Conservation (phyloP, 2,113 vertebrate species). For the Loxodonta africana region DNA sequence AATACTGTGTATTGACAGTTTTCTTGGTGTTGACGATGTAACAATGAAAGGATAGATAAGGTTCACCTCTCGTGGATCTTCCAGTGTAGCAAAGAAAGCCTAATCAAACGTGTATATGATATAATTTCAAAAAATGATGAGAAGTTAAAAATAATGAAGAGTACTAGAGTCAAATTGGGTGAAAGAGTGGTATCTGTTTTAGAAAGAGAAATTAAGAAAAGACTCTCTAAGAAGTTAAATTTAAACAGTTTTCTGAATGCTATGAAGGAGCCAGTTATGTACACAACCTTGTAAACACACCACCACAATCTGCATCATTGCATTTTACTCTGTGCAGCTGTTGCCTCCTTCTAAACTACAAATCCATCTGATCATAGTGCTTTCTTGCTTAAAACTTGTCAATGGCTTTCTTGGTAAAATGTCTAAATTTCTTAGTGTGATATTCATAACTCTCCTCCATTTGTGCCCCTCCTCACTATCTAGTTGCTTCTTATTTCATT, state of each 20-base stretch:
- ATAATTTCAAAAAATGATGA: background rate
- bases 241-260: background rate
- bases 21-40: background rate
- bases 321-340: background rate
- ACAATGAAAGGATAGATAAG: background rate
- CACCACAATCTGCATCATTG: background rate
- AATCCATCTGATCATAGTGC: background rate
- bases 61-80: background rate
- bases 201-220: background rate
- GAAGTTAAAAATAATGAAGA: background rate
- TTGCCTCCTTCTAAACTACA: background rate
- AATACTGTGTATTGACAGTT: background rate
- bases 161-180: background rate
- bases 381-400: background rate
- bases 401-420: background rate
- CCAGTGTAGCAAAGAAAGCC: background rate
- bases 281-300: background rate
- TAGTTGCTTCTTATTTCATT: background rate
- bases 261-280: background rate
- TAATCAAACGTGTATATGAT: background rate
- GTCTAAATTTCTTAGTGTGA: background rate
- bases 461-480: background rate
- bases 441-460: background rate
- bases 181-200: background rate
- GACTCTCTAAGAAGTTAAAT: background rate